Evolutionary conservation across 2,888 invertebrate genomes (phyloP).

Genomic region (Horisme vitalbata): DNA sequence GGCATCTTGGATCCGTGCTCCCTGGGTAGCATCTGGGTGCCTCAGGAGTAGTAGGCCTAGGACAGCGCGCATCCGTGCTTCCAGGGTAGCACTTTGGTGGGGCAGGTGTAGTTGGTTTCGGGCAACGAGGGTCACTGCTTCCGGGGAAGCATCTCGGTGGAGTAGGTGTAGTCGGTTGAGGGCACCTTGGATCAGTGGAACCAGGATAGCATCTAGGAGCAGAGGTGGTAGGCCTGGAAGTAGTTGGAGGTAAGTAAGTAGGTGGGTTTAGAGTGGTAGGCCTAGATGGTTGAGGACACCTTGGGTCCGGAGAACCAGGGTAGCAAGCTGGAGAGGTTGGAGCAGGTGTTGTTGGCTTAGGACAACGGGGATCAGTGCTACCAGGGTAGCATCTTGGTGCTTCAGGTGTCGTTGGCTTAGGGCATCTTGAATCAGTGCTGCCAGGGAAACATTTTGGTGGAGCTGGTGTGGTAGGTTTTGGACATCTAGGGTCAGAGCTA

Average conservation of each 20-base stretch:
- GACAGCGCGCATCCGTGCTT: conserved; percentile 32
- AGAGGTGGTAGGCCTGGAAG: conserved; percentile 18
- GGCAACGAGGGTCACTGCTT: conserved; percentile 25
- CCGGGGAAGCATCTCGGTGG: conserved; percentile 39
- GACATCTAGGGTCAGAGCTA: conserved; percentile 43
- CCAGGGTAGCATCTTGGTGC: conserved; percentile 39
- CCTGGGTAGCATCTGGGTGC: conserved; percentile 31
- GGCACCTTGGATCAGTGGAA: conserved; percentile 24
- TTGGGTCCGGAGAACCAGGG: conserved; percentile 39
- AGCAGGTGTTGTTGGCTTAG: conserved; percentile 20
- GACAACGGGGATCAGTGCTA: conserved; percentile 27
- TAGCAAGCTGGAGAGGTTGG: conserved; percentile 34
- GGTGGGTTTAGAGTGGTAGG: conserved; percentile 47
- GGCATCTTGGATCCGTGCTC: conserved; percentile 28
- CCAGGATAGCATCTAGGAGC: conserved; percentile 44
- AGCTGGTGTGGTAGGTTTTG: conserved; percentile 42
- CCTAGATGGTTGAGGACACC: conserved; percentile 49
- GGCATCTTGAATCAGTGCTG: conserved; percentile 55
- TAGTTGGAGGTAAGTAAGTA: conserved; percentile 42
- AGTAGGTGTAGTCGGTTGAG: conserved; percentile 36
- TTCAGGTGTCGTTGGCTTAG: conserved; percentile 39
- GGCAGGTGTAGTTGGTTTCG: conserved; percentile 37
- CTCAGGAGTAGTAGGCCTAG: conserved; percentile 46
- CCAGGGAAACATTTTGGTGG: conserved; percentile 47
- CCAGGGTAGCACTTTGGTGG: conserved; percentile 41